Percentiles rank a stretch among this genome's conserved stretches.
phyloP scores from a whole-genome alignment of 64 coral and sea anemone genomes.

The Stichodactyla mertensii region DNA sequence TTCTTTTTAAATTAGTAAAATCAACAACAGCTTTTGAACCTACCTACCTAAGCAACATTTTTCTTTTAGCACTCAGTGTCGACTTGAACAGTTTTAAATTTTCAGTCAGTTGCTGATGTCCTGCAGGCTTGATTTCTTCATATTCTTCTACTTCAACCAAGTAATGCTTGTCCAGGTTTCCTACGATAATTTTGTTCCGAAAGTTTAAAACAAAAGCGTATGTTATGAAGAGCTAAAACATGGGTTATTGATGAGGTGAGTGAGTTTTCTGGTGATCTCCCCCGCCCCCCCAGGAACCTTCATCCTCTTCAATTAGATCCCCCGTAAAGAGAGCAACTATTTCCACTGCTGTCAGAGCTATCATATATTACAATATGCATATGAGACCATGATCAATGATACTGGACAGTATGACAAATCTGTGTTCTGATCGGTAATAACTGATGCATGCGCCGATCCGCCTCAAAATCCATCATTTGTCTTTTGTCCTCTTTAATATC shows the following conservation, averaged over 20 bases:
- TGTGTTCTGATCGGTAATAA: background rate
- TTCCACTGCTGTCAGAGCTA: background rate
- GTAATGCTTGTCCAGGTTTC: too few relatives aligned
- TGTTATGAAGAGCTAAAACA: too few relatives aligned
- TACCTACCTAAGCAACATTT: too few relatives aligned
- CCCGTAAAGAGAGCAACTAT: background rate
- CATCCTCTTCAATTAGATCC: background rate
- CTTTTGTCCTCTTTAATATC: background rate
- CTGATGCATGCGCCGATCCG: background rate
- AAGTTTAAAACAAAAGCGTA: too few relatives aligned
- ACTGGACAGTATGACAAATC: background rate
- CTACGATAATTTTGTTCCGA: too few relatives aligned
- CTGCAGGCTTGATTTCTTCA: too few relatives aligned
- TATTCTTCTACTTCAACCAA: too few relatives aligned
- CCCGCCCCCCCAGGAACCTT: background rate
- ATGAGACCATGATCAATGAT: background rate
- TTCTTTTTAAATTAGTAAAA: too few relatives aligned
- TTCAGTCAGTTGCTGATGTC: too few relatives aligned
- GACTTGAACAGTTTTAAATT: too few relatives aligned
- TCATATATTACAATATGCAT: conserved; percentile 1
- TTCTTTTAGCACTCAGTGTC: too few relatives aligned
- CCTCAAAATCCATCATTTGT: background rate
- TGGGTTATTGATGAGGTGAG: background rate
- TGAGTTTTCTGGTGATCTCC: background rate
- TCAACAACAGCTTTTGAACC: too few relatives aligned